These are phyloP conservation scores for Drosophila meridionalis DNA, from an alignment of 2,888 invertebrate species.

Conservation along the genomic window DNA sequence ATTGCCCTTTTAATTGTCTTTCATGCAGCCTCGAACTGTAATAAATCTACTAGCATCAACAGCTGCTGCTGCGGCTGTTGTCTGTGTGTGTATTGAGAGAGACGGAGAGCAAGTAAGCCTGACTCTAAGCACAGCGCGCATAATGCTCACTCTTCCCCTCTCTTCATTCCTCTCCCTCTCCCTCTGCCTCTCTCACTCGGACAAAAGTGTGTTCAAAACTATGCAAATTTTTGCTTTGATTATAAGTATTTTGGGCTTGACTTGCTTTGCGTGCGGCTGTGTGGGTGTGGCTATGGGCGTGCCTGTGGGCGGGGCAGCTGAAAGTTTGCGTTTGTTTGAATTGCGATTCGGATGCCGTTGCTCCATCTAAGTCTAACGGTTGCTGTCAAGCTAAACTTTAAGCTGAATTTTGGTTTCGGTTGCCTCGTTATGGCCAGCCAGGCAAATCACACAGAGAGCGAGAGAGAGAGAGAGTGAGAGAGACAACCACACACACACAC, in stretches of 20 bases:
- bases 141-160: conserved; percentile 1
- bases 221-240: conserved; percentile 69
- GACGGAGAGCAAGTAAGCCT: not conserved
- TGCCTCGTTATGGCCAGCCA: conserved; percentile 47
- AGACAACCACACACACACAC: conserved; percentile 6
- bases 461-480: not conserved
- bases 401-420: conserved; percentile 40
- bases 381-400: conserved; percentile 34
- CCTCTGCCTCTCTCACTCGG: conserved; percentile 20
- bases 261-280: not conserved
- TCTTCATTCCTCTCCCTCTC: not conserved
- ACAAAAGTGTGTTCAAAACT: conserved; percentile 56
- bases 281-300: not conserved
- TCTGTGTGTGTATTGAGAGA: not conserved
- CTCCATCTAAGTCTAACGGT: conserved; percentile 1
- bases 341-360: conserved; percentile 4
- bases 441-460: conserved; percentile 36
- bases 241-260: conserved; percentile 36
- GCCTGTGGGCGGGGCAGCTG: not conserved
- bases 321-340: conserved; percentile 17
- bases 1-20: conserved; percentile 68
- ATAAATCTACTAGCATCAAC: conserved; percentile 65
- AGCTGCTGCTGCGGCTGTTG: conserved; percentile 14
- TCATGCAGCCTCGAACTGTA: conserved; percentile 45
- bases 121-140: conserved; percentile 17